Percentiles rank a stretch among this genome's conserved stretches.
phyloP scores from a whole-genome alignment of 2,888 invertebrate genomes.

The Cancer borealis region DNA sequence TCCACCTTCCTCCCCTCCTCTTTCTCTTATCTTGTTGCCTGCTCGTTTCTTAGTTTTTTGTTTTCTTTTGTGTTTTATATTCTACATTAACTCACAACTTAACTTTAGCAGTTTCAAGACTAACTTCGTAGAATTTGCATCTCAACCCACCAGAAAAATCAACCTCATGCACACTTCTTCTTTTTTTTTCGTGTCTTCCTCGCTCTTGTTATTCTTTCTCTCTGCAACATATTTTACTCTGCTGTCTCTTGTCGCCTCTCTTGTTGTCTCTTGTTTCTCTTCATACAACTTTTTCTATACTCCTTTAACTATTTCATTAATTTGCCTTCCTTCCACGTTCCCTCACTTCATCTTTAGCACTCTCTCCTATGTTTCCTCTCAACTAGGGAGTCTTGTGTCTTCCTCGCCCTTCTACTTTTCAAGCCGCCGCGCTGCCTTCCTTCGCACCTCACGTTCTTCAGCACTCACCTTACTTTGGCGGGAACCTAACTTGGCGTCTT shows the following conservation, averaged over 20 bases:
- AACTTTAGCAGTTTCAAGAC: not conserved
- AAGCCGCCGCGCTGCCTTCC: not conserved
- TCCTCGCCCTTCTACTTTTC: not conserved
- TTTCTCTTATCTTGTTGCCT: not conserved
- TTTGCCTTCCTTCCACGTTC: not conserved
- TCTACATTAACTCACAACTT: not conserved
- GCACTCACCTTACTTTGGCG: not conserved
- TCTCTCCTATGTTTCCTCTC: not conserved
- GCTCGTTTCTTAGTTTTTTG: not conserved
- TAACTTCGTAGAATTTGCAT: not conserved
- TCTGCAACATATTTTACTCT: not conserved
- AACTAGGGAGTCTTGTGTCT: not conserved
- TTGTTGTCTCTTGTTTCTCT: not conserved
- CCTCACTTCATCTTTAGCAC: not conserved
- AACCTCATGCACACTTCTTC: not conserved
- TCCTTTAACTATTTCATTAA: not conserved
- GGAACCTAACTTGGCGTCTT: not conserved
- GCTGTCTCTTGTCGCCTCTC: not conserved
- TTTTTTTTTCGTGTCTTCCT: not conserved
- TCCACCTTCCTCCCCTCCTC: not conserved
- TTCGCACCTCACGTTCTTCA: conserved; percentile 1
- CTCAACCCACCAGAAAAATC: not conserved
- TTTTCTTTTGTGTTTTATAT: not conserved
- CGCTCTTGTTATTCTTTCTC: not conserved
- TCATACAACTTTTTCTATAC: not conserved